phyloP scores from a whole-genome alignment of 2,888 invertebrate genomes.

The Artemia sinica region DNA sequence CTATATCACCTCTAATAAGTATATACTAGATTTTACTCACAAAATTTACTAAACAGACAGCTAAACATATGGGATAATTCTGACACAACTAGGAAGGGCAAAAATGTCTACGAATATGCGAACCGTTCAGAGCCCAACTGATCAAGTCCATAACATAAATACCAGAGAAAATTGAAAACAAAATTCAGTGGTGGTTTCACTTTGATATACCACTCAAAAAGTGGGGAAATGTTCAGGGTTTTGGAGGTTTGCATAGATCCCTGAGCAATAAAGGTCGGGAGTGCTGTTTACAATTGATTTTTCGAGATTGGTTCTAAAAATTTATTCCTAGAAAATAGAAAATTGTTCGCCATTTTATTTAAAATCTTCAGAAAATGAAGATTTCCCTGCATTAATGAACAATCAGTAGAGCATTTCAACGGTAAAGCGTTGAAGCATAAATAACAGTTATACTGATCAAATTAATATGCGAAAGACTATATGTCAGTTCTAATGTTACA shows the following conservation, averaged over 20 bases:
- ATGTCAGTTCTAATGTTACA: neutral
- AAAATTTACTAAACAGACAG: neutral
- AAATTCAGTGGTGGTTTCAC: too few species aligned
- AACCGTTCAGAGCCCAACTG: too few species aligned
- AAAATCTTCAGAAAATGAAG: too few species aligned
- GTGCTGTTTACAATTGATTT: neutral
- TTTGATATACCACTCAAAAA: too few species aligned
- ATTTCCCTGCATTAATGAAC: neutral
- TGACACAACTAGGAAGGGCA: slow-evolving; percentile 10
- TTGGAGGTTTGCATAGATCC: too few species aligned
- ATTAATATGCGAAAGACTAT: neutral
- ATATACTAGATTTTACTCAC: slow-evolving; percentile 19
- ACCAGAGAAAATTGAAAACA: too few species aligned
- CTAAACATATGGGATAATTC: neutral
- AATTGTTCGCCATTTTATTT: too few species aligned
- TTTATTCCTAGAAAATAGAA: neutral
- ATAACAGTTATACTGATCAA: neutral
- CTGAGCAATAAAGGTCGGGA: neutral
- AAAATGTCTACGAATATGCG: too few species aligned
- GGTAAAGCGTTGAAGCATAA: neutral
- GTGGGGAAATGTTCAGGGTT: neutral
- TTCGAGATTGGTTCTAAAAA: neutral
- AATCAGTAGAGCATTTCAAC: neutral
- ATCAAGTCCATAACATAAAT: too few species aligned
- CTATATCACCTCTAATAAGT: slow-evolving; percentile 13